Evolutionary conservation across 2,888 invertebrate genomes (phyloP).

Genomic region (Hirtodrosophila histrioides): DNA sequence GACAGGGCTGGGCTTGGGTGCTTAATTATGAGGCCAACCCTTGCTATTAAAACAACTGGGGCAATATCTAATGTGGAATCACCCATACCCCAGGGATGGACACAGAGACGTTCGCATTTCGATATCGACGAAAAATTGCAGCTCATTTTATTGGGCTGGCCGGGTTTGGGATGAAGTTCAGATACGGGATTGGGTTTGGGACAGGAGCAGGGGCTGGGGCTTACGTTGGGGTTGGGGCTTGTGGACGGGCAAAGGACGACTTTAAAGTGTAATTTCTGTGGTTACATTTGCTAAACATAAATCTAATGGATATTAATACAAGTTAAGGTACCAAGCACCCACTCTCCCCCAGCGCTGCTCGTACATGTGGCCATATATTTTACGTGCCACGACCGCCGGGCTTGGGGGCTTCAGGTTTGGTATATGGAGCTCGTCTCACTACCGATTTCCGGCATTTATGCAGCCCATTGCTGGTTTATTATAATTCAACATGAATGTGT

Average conservation of each 20-base stretch:
- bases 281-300: slow-evolving; percentile 77
- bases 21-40: slow-evolving; percentile 72
- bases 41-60: slow-evolving; percentile 69
- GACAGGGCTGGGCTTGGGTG: slow-evolving; percentile 13
- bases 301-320: slow-evolving; percentile 80
- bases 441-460: slow-evolving; percentile 76
- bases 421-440: slow-evolving; percentile 49
- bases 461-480: slow-evolving; percentile 75
- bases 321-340: slow-evolving; percentile 39
- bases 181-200: no score
- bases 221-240: no score
- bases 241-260: slow-evolving; percentile 17
- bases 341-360: not conserved
- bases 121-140: slow-evolving; percentile 72
- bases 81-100: slow-evolving; percentile 1
- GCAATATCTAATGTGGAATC: slow-evolving; percentile 65
- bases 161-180: no score
- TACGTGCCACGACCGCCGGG: slow-evolving; percentile 56
- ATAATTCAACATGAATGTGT: slow-evolving; percentile 72
- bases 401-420: slow-evolving; percentile 27
- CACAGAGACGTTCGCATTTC: slow-evolving; percentile 35
- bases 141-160: slow-evolving; percentile 41
- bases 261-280: slow-evolving; percentile 78
- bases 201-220: no score
- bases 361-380: slow-evolving; percentile 72